Evolutionary conservation across 2,113 vertebrate species (phyloP).

Genomic region (Ochotona princeps): DNA sequence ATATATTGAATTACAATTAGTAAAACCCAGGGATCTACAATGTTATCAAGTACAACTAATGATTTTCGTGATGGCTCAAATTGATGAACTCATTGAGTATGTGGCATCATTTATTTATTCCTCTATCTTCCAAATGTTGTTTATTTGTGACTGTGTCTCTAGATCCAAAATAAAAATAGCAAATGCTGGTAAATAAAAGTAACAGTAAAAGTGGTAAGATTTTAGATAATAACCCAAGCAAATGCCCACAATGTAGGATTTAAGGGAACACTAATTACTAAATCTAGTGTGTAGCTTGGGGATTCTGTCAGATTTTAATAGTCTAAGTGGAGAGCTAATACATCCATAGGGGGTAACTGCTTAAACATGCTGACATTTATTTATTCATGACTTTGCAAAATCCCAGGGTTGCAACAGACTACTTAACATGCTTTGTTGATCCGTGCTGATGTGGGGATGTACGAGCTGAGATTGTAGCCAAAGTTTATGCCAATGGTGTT

Average conservation of each 20-base stretch:
- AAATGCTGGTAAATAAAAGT: conserved; percentile 25
- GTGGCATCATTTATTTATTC: background rate
- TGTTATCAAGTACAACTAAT: background rate
- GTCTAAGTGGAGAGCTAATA: background rate
- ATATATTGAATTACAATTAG: background rate
- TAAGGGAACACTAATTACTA: background rate
- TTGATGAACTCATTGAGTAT: background rate
- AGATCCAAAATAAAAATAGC: background rate
- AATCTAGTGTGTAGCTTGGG: background rate
- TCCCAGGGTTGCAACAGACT: background rate
- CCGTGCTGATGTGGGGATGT: background rate
- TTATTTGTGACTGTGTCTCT: background rate
- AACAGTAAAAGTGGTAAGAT: background rate
- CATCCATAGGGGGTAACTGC: background rate
- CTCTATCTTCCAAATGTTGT: background rate
- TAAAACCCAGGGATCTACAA: background rate
- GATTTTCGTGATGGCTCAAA: background rate
- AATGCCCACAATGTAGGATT: background rate
- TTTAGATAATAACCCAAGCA: background rate
- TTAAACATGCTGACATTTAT: conserved; percentile 1
- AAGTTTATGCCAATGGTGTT: background rate
- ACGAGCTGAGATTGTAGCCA: background rate
- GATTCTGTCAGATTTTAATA: background rate
- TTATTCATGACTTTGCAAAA: background rate
- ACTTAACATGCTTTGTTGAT: background rate